Evolutionary conservation across 2,888 invertebrate genomes (phyloP).

Genomic region (Mythimna loreyi): DNA sequence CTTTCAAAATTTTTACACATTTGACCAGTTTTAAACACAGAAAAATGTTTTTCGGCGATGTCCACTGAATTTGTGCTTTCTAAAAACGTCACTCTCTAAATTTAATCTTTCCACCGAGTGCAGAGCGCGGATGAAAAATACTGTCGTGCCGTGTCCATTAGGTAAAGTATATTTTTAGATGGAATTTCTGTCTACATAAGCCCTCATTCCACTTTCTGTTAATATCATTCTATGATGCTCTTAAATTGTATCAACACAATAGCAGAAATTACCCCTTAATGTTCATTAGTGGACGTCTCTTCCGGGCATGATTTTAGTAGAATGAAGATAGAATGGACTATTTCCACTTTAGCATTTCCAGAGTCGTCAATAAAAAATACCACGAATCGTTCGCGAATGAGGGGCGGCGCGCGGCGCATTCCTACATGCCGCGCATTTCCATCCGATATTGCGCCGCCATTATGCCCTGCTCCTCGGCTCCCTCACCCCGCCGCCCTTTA

Average conservation of each 20-base stretch:
- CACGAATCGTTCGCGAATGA: slow-evolving; percentile 89
- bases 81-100: slow-evolving; percentile 84
- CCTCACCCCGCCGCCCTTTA: slow-evolving; percentile 88
- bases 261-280: slow-evolving; percentile 27
- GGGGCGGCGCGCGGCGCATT: slow-evolving; percentile 89
- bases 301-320: slow-evolving; percentile 63
- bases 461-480: slow-evolving; percentile 86
- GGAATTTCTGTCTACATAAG: slow-evolving; percentile 74
- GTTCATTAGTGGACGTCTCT: slow-evolving; percentile 49
- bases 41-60: slow-evolving; percentile 38
- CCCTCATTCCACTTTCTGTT: slow-evolving; percentile 67
- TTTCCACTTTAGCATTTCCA: slow-evolving; percentile 83
- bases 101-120: slow-evolving; percentile 82
- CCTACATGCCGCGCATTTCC: slow-evolving; percentile 91
- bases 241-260: slow-evolving; percentile 41
- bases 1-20: slow-evolving; percentile 2
- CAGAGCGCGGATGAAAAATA: slow-evolving; percentile 81
- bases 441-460: slow-evolving; percentile 91
- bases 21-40: slow-evolving; percentile 29
- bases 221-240: slow-evolving; percentile 49
- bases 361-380: slow-evolving; percentile 91
- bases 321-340: slow-evolving; percentile 72
- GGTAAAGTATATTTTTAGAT: slow-evolving; percentile 84
- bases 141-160: slow-evolving; percentile 85
- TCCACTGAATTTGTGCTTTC: slow-evolving; percentile 76